Percentiles rank a stretch among this genome's conserved stretches.
Evolutionary conservation across 2,113 vertebrate genomes (phyloP).

Genomic region (Suncus etruscus): DNA sequence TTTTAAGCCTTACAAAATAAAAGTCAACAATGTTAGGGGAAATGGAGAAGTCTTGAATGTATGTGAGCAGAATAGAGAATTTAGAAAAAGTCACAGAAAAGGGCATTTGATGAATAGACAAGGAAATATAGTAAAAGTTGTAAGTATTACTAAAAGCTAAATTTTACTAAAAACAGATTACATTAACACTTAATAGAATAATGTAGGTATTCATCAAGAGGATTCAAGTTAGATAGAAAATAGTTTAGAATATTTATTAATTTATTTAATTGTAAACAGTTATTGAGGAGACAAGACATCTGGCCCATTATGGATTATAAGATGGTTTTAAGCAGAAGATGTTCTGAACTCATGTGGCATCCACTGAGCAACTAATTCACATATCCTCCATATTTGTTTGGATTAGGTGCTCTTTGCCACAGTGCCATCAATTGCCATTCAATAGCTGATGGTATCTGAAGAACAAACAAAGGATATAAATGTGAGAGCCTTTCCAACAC

Average conservation of each 20-base stretch:
- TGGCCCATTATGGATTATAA: neutral
- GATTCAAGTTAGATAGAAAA: neutral
- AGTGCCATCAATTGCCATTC: neutral
- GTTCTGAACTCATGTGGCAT: neutral
- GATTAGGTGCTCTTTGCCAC: neutral
- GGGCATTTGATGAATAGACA: neutral
- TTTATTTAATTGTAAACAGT: neutral
- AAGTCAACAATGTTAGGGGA: neutral
- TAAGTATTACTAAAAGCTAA: neutral
- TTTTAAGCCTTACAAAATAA: neutral
- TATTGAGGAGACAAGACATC: no score
- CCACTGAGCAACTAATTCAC: neutral
- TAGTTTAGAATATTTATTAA: constrained; percentile 3
- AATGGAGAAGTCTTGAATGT: neutral
- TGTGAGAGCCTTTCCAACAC: neutral
- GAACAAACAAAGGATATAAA: neutral
- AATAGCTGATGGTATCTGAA: neutral
- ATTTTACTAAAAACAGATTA: neutral
- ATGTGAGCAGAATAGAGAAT: neutral
- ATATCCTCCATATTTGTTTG: neutral
- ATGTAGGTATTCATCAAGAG: neutral
- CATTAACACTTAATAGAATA: neutral
- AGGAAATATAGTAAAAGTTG: neutral
- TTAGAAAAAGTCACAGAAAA: neutral
- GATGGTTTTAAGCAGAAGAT: neutral